Conservation (phyloP, 1,140 invertebrate genomes). For the Medauroidea extradentata region DNA sequence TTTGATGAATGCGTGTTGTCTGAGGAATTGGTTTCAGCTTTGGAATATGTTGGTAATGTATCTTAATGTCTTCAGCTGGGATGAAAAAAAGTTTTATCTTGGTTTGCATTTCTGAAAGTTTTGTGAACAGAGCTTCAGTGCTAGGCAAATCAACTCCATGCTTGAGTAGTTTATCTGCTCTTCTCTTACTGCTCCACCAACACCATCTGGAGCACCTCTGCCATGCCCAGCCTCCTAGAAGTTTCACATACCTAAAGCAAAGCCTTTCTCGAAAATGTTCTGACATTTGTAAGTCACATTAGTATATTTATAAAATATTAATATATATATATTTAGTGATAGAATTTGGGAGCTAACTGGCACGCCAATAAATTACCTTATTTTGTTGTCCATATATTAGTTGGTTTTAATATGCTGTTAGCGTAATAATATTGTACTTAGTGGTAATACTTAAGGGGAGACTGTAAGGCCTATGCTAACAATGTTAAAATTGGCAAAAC, state of each 20-base stretch:
- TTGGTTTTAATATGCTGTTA: too few species aligned
- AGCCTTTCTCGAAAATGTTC: too few species aligned
- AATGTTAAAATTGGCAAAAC: too few species aligned
- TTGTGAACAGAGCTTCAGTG: slow-evolving; percentile 7
- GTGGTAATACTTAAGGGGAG: too few species aligned
- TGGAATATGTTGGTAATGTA: background rate
- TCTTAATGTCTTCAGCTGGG: background rate
- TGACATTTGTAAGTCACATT: too few species aligned
- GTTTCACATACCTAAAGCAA: slow-evolving; percentile 33
- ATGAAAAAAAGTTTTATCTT: slow-evolving; percentile 1
- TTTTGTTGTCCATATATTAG: too few species aligned
- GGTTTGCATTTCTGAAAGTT: background rate
- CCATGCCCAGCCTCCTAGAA: slow-evolving; percentile 44
- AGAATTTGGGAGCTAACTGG: too few species aligned
- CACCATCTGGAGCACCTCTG: slow-evolving; percentile 43
- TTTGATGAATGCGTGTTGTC: background rate
- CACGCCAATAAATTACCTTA: too few species aligned
- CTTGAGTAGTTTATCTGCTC: slow-evolving; percentile 33
- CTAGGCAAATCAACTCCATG: slow-evolving; percentile 33
- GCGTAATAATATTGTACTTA: too few species aligned
- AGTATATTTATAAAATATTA: too few species aligned
- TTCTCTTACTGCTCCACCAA: slow-evolving; percentile 40
- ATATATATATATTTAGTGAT: too few species aligned
- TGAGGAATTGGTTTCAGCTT: slow-evolving; percentile 3
- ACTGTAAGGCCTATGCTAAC: too few species aligned